Base-by-base conservation (phyloP, 1,140 invertebrate genomes). In the Pinna nobilis region DNA sequence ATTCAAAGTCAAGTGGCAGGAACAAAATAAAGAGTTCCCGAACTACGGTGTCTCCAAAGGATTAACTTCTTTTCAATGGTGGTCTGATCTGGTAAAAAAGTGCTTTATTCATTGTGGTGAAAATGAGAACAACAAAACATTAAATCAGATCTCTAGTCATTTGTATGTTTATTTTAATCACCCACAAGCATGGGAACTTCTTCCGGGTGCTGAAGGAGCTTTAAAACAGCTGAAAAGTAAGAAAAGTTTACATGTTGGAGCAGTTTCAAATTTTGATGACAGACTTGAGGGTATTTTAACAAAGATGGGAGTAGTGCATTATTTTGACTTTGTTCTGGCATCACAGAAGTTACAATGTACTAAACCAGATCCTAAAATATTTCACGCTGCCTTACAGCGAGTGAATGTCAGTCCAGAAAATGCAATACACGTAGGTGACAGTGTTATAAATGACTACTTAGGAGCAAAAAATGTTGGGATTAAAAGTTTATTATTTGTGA, bases 251-350 rank as follows among this genome's bases (percentile, higher is more conserved):
- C 82, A 81, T 57, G 13, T 90, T 5, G 96, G 95, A 20, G 92
- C 96, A 0, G 93, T 97, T 76, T 96, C 95, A 18, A 98, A 98
- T 89, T 96, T 94, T 90, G 96, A 97, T 89, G 93, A 94, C 53
- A 91, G 95, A 64, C 88, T 97, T 0, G 89, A 93, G 59, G 88
- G 89, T 3, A 91, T 96, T 66, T 88, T 97, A 30, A 64, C 84
- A 3, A 92, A 92, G 73, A 89, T 93, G 13, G 91, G 91, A 30
- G 86, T 97, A 5, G 82, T 89, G 50, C 85, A 92, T 32, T 93
- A 93, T 82, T 96, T 97, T 90, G 91, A 94, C 77, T 97, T 97
- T 90, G 89, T 96, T 51, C 68, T 96, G 20, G 92, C 92, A 2
- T 97, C 95, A 0, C 95, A 95, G 80, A 90, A 92, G 41, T 90